Conservation (phyloP, 2,888 invertebrate species). For the Tipula vernalis region DNA sequence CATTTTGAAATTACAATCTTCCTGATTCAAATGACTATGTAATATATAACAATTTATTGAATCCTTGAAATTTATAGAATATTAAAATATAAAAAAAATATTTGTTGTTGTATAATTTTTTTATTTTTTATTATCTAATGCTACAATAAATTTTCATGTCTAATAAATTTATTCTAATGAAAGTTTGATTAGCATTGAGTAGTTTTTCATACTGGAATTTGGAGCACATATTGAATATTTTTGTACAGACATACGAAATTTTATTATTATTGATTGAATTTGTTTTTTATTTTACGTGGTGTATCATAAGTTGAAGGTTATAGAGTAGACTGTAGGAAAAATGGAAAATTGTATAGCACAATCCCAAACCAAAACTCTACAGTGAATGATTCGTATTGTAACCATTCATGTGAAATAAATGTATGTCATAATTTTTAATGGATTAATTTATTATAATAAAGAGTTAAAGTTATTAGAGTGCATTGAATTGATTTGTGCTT, state of each 20-base stretch:
- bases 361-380: background rate
- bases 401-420: background rate
- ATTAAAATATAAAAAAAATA: background rate
- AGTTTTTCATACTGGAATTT: background rate
- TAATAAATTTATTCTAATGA: background rate
- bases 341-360: background rate
- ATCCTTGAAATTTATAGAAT: background rate
- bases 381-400: background rate
- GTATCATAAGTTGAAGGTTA: background rate
- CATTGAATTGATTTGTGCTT: background rate
- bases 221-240: background rate
- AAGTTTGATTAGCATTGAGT: background rate
- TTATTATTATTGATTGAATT: background rate
- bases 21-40: background rate
- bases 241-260: background rate
- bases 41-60: background rate
- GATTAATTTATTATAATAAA: background rate
- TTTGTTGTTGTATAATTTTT: background rate
- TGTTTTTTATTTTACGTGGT: background rate
- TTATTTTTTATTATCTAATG: background rate
- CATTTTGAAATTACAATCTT: background rate
- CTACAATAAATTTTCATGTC: background rate
- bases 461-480: background rate
- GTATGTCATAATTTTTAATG: background rate
- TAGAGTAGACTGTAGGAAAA: background rate